Evolutionary conservation across 2,888 invertebrate genomes (phyloP).

Genomic region (Microdon myrmicae): DNA sequence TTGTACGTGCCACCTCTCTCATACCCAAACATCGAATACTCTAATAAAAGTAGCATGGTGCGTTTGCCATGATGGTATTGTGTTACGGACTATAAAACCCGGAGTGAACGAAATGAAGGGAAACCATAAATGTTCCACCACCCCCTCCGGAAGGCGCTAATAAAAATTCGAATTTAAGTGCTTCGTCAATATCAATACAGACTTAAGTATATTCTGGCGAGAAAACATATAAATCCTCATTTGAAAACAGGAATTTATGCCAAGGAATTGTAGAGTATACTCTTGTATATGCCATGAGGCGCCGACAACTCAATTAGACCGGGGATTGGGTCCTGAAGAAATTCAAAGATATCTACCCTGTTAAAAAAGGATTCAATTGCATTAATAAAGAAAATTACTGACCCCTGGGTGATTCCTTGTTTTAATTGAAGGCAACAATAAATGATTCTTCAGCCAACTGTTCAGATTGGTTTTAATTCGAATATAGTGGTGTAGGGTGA

Average conservation of each 20-base stretch:
- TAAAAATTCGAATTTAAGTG: slow-evolving; percentile 47
- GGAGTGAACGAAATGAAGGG: background rate
- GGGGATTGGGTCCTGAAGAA: background rate
- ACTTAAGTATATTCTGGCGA: slow-evolving; percentile 30
- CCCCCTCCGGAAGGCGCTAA: slow-evolving; percentile 30
- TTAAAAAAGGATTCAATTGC: slow-evolving; percentile 16
- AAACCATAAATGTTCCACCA: slow-evolving; percentile 14
- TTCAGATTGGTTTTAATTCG: too few species aligned
- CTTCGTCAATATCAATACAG: slow-evolving; percentile 47
- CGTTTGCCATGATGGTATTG: slow-evolving; percentile 15
- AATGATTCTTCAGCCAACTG: too few species aligned
- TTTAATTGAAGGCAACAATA: slow-evolving; percentile 29
- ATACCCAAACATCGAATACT: slow-evolving; percentile 21
- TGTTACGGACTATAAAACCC: slow-evolving; percentile 11
- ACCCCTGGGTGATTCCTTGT: slow-evolving; percentile 11
- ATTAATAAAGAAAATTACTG: slow-evolving; percentile 1
- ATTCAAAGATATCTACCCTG: slow-evolving; percentile 25
- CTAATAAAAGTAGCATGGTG: slow-evolving; percentile 28
- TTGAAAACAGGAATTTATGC: slow-evolving; percentile 17
- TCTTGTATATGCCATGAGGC: slow-evolving; percentile 3
- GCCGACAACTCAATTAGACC: slow-evolving; percentile 40
- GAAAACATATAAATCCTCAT: slow-evolving; percentile 20
- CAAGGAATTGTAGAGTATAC: slow-evolving; percentile 13
- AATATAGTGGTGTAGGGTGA: too few species aligned
- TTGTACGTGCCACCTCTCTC: background rate